Percentiles rank a stretch among this genome's conserved stretches.
Evolutionary conservation across 2,888 invertebrate genomes (phyloP).

Genomic region (Lasioglossum villosulum): DNA sequence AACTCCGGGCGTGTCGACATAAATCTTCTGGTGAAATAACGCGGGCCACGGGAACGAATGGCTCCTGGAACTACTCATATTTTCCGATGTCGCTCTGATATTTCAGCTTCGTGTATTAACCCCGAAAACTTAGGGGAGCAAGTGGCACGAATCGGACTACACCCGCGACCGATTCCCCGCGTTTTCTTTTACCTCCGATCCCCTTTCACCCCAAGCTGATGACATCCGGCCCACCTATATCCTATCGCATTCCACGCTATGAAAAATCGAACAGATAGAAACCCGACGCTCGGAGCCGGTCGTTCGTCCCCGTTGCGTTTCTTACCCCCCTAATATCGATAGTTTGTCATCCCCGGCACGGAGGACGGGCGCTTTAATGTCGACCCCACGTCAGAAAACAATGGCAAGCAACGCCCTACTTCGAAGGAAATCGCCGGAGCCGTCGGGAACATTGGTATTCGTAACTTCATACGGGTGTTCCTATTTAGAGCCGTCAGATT

Average conservation of each 20-base stretch:
- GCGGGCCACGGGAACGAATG: constrained; percentile 30
- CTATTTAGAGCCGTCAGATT: background rate
- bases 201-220: background rate
- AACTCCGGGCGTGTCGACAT: constrained; percentile 22
- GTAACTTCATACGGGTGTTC: background rate
- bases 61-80: constrained; percentile 48
- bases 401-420: background rate
- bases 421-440: background rate
- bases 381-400: background rate
- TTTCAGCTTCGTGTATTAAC: constrained; percentile 54
- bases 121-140: background rate
- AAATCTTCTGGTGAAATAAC: constrained; percentile 50
- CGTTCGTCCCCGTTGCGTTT: constrained; percentile 13
- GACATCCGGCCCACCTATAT: constrained; percentile 1
- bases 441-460: background rate
- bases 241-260: constrained; percentile 25
- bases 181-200: constrained; percentile 26
- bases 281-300: constrained; percentile 9
- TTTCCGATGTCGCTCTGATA: constrained; percentile 44
- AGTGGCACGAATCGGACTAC: constrained; percentile 26
- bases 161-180: constrained; percentile 31
- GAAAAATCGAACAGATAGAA: constrained; percentile 45
- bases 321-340: constrained; percentile 26
- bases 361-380: constrained; percentile 11
- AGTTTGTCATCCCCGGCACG: constrained; percentile 27